Base-by-base conservation (phyloP, 2,888 invertebrate species). In the Seira ritae region DNA sequence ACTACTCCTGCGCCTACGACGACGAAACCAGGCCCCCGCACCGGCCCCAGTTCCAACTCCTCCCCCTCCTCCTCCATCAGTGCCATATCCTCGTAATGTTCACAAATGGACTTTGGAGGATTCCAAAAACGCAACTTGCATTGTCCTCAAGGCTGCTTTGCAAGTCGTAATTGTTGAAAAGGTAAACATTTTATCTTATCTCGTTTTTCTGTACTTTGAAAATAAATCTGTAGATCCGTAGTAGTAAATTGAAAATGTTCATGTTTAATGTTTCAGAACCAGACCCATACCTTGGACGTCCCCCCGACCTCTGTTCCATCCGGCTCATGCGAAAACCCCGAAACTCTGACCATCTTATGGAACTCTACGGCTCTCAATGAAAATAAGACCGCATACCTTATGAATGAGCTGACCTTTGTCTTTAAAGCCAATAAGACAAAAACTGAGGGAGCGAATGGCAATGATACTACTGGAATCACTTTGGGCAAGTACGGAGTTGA, bases 141-240 rank as follows among this genome's bases (percentile, higher is more conserved):
- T 96, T 24, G 89, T 94, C 70, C 90, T 94, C 6, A 92, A 94
- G 90, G 94, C 95, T 92, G 94, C 95, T 0, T 92, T 93, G 3
- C 93, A 94, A 89, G 90, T 95, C 78, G 94, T 93, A 86, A 90
- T 95, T 73, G 91, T 91, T 50, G 93, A 93, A 86, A 89, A 90
- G 23, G 91, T 91, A 31, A 31, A 19, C 22, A 6, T 22, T 20
- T 66, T 20, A 17, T 6, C 8, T 66, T 3, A 1, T 46, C 12
- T 24, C 8, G n/a, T 24, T 68, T 68, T 20, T 1, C 19, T 70
- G 1, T 70, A 1, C 37, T 10, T 70, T 72, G 22, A 46, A 31
- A 31, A 31, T n/a, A n/a, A n/a, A n/a, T n/a, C n/a, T n/a, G n/a
- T n/a, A n/a, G n/a, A n/a, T n/a, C n/a, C n/a, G n/a, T n/a, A n/a